Conservation (phyloP, 2,797 vertebrate genomes). For the Esox lucius region DNA sequence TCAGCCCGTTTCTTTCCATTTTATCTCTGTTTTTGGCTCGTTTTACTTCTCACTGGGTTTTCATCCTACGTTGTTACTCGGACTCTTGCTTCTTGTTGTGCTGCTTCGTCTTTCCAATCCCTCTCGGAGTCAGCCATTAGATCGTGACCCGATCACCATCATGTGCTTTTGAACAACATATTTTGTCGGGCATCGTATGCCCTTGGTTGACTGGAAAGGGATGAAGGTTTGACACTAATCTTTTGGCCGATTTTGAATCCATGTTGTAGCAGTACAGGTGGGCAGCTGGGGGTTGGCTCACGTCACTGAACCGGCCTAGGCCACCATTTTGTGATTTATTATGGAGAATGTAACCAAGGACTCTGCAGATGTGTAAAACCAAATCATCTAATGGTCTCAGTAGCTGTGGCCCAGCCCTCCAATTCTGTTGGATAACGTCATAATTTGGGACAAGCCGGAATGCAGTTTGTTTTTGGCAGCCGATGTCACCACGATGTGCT, state of each 20-base stretch:
- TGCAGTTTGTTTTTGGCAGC: conserved; percentile 52
- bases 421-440: conserved; percentile 22
- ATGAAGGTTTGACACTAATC: too few species aligned
- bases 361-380: neutral
- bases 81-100: too few species aligned
- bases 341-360: conserved; percentile 49
- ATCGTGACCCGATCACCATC: conserved; percentile 28
- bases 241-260: too few species aligned
- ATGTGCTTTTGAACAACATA: conserved; percentile 1
- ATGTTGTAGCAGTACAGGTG: too few species aligned
- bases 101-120: neutral
- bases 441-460: conserved; percentile 48
- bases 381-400: conserved; percentile 13
- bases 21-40: neutral
- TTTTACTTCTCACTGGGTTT: neutral
- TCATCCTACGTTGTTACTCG: too few species aligned
- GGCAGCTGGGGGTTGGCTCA: too few species aligned
- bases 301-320: too few species aligned
- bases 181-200: too few species aligned
- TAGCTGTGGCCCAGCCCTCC: conserved; percentile 32
- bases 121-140: conserved; percentile 8
- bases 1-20: neutral
- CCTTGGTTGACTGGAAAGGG: too few species aligned
- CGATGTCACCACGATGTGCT: conserved; percentile 46
- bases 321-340: conserved; percentile 25